Base-by-base conservation (phyloP, 2,797 vertebrate genomes). In the Mormyrus hasselquistii region DNA sequence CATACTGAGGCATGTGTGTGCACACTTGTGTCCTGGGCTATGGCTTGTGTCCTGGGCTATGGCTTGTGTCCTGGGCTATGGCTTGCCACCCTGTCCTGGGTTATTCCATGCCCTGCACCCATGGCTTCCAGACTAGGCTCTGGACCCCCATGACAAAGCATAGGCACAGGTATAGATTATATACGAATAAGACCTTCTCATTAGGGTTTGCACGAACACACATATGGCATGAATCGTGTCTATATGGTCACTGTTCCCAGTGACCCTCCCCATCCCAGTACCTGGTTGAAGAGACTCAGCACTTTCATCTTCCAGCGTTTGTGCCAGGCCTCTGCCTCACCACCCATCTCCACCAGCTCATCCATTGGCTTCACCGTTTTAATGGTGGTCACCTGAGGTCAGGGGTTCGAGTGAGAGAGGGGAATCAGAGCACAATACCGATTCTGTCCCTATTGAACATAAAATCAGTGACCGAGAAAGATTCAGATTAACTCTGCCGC, bases 361-460 rank as follows among this genome's bases (percentile, higher is more conserved):
- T 99, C 98, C 93, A 98, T 93, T 93, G 97, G 95, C 94, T 98
- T 98, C 93, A 99, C 97, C 0, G 97, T 98, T 94, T 99, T 99
- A 92, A 99, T 99, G 92, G 97, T 98, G 89, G 98, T 99, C 62
- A 99, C 98, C 98, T 99, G 93, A 0, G 8, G 10, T 65, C 69
- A 29, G 53, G 79, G 82, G 25, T 47, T 50, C 4, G 14, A 88
- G 53, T n/a, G 29, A 57, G 86, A 89, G 14, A 57, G 85, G 52
- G 25, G 25, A 87, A 44, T 57, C 16, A 38, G 29, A 22, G 12
- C n/a, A 22, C 41, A 50, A 55, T 1, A 49, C 29, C 16, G 14
- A 9, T 38, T 8, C 84, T 34, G 25, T 19, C n/a, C 84, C 10
- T 29, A 49, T 2, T 55, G 10, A 57, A 19, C 10, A 38, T 5